Base-by-base conservation (phyloP, 2,888 invertebrate species). In the Aporophyla nigra region DNA sequence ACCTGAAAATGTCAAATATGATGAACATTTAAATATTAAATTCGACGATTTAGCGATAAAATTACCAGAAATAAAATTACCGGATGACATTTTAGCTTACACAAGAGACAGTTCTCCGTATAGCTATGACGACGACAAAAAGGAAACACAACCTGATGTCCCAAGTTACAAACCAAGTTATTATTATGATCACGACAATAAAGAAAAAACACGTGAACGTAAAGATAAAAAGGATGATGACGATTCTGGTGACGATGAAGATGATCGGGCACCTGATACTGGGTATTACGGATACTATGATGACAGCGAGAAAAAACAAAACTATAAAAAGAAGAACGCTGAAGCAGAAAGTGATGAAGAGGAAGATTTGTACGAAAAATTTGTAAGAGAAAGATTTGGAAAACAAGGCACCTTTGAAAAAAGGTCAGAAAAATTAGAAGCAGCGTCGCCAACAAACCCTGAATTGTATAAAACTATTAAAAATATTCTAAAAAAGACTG, bases 61-160 rank as follows among this genome's bases (percentile, higher is more conserved):
- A 86, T 88, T 97, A 80, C 97, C 97, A 7, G 96, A 96, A 89
- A 96, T 97, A 78, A 95, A 95, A 88, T 87, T 97, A 78, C 97
- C 97, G 1, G 94, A 97, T n/a, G 95, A 95, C 79, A 92, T 97
- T 86, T 92, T 97, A 88, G 88, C 92, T 59, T 95, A 93, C 78
- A 86, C 93, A 3, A 91, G 92, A 84, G 92, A 93, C 76, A 89
- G 90, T 71, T 90, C 92, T 19, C 83, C 88, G 7, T 91, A 91
- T 76, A 84, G 87, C 77, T 87, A 90, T 75, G 86, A 89, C 46
- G 89, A 90, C 56, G 88, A 90, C 84, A 65, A 91, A 86, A 85
- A 85, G n/a, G 33, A 67, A 71, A 40, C 21, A 77, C 63, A 87
- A 51, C 86, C 90, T 74, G 80, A 87, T 14, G 70, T 56, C 2